Evolutionary conservation across 2,888 invertebrate genomes (phyloP).

Genomic region (Philereme transversata): DNA sequence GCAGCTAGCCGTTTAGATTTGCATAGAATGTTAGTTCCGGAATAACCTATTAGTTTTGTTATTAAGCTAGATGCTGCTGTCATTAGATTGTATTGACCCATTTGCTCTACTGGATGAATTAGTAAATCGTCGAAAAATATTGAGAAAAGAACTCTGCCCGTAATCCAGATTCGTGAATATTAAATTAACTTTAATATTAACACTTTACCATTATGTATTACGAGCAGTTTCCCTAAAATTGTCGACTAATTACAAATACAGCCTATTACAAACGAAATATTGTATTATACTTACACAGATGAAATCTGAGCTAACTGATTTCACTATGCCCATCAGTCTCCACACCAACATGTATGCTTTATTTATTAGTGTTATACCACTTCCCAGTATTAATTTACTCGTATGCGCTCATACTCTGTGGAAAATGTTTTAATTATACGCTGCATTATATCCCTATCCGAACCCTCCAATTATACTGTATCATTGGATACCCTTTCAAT

Average conservation of each 20-base stretch:
- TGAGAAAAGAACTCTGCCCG: too few species aligned
- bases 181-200: too few species aligned
- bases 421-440: slow-evolving; percentile 7
- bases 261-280: too few species aligned
- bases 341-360: neutral
- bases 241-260: too few species aligned
- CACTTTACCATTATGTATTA: too few species aligned
- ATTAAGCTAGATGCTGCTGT: neutral
- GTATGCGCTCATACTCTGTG: neutral
- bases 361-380: slow-evolving; percentile 1
- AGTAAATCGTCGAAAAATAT: too few species aligned
- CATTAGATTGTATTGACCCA: neutral
- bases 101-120: neutral
- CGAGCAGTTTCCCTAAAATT: too few species aligned
- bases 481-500: slow-evolving; percentile 5
- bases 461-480: slow-evolving; percentile 9
- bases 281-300: neutral
- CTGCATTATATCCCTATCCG: slow-evolving; percentile 6
- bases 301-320: neutral
- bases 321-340: neutral
- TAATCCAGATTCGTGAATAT: too few species aligned
- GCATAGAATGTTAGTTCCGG: too few species aligned
- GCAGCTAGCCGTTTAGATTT: too few species aligned
- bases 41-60: too few species aligned
- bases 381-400: slow-evolving; percentile 12